These are phyloP conservation scores for Lochmaea capreae DNA, from an alignment of 2,888 invertebrate species.

Conservation along the genomic window DNA sequence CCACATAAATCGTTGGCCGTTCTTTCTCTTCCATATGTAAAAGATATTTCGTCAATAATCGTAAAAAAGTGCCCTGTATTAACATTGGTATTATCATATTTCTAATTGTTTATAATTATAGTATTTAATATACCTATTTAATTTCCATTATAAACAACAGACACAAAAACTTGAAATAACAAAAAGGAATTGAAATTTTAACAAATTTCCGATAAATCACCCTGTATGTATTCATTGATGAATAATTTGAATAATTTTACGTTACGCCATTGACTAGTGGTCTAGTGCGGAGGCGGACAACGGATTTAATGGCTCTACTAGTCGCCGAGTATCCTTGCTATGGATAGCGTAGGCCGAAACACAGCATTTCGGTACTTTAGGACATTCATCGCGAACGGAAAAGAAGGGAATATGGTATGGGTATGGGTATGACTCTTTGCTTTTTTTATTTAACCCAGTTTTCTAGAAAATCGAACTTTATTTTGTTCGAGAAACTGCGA, in stretches of 20 bases:
- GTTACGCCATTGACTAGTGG: not conserved
- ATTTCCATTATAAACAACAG: no score
- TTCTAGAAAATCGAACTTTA: not conserved
- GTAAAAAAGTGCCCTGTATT: no score
- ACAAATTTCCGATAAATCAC: not conserved
- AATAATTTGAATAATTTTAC: not conserved
- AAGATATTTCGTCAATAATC: no score
- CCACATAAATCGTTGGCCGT: no score
- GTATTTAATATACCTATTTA: no score
- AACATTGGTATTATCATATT: no score
- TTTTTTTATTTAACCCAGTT: constrained; percentile 8
- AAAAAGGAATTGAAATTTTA: no score
- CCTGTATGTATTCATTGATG: not conserved
- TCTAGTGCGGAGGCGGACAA: not conserved
- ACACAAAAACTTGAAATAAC: no score
- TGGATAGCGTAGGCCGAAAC: not conserved
- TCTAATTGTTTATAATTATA: no score
- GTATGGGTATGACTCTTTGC: not conserved
- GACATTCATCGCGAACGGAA: not conserved
- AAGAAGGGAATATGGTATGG: not conserved
- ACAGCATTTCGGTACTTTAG: not conserved
- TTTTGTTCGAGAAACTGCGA: not conserved
- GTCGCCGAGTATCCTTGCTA: not conserved
- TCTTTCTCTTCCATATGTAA: no score
- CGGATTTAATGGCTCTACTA: constrained; percentile 8